Evolutionary conservation across 2,797 vertebrate species (phyloP), one percentile per base, ranked within the genome.

Genomic region (Phrynocephalus forsythii): DNA sequence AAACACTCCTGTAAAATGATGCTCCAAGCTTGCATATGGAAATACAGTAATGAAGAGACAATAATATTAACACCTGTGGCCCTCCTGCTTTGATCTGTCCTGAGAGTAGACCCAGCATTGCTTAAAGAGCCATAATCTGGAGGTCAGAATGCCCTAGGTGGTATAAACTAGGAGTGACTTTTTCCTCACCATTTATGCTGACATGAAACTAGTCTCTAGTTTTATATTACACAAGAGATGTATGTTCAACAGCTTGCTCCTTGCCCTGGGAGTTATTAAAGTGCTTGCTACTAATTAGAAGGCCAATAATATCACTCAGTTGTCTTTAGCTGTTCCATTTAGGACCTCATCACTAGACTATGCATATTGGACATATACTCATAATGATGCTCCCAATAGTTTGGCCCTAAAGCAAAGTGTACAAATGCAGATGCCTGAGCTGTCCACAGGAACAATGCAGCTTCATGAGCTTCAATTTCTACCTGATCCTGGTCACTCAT

Each of bases 1-100:
- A 83, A 89, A 72, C 80, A 28, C n/a, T 67, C 38, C 75, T 75
- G 86, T 84, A 52, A 86, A 90, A 79, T 66, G 60, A 0, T 0
- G 18, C 75, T 88, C 6, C 0, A 0, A 0, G 50, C 20, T 73
- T 38, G 6, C 66, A 33, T 44, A 44, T 86, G 73, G 13, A 87
- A 91, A 78, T 73, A 86, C 38, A 44, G 71, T 44, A 68, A 90
- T 80, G 79, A 79, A 71, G 69, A 82, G 63, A 22, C 30, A 48
- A 28, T 44, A 44, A 44, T 44, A 44, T 44, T 44, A 44, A 50
- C 24, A 79, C 0, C 0, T 0, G 48, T 28, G 83, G 81, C 76
- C 56, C 86, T 89, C 88, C 48, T 78, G 66, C 82, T 81, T 6
- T 52, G 67, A 78, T 80, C 16, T 71, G 28, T 77, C 78, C 86